phyloP scores from a whole-genome alignment of 2,113 vertebrate genomes.

The Hippocampus abdominalis region DNA sequence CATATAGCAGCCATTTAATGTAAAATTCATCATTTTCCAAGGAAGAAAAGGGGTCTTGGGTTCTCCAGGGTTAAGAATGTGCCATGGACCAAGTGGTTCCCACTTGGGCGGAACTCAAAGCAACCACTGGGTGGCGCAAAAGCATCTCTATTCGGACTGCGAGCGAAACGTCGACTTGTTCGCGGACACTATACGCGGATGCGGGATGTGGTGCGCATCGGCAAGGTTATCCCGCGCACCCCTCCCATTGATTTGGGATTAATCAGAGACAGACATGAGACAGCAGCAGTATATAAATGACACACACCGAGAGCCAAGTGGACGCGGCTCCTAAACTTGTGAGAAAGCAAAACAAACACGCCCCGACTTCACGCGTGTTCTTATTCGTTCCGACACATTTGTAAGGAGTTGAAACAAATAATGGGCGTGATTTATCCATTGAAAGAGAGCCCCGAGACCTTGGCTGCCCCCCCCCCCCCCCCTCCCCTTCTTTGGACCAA shows the following conservation, averaged over 20 bases:
- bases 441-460: conserved; percentile 76
- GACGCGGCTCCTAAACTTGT: background rate
- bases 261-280: conserved; percentile 32
- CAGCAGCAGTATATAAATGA: conserved; percentile 46
- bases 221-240: conserved; percentile 32
- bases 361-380: conserved; percentile 41
- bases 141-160: conserved; percentile 52
- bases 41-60: too few relatives aligned
- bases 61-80: too few relatives aligned
- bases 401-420: conserved; percentile 62
- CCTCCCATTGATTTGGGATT: conserved; percentile 44
- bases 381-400: conserved; percentile 35
- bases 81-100: background rate
- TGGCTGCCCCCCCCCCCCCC: conserved; percentile 38
- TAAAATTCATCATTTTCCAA: too few relatives aligned
- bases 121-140: conserved; percentile 70
- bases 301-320: conserved; percentile 3
- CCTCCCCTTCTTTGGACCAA: conserved; percentile 56
- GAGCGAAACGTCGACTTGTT: conserved; percentile 43
- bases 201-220: conserved; percentile 37
- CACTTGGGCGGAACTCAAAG: background rate
- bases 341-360: conserved; percentile 47
- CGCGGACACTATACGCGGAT: conserved; percentile 41
- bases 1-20: too few relatives aligned
- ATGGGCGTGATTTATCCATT: conserved; percentile 77